Base-by-base conservation (phyloP, 2,113 vertebrate species). In the Chitala chitala region DNA sequence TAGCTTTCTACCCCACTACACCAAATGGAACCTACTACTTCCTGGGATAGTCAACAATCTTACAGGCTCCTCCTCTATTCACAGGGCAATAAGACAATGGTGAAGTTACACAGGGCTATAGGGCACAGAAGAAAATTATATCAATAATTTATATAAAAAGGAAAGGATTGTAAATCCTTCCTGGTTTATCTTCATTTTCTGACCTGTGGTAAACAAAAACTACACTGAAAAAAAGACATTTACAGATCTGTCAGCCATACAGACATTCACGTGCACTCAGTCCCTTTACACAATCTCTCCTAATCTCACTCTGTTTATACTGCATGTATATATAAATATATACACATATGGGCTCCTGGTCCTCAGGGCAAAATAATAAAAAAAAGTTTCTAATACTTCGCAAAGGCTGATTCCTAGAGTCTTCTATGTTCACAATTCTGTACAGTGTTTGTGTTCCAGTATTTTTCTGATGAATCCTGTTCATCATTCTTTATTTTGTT, bases 381-480 rank as follows among this genome's bases (percentile, higher is more conserved):
- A 38, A 56, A 55, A 66, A 55, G 24, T 40, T 69, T 44, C 29
- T n/a, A 65, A 78, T 36, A 70, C 72, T 71, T 46, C 71, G 77
- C 58, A 77, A 77, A 72, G 65, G 74, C 78, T 55, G 81, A 75
- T 82, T 71, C 59, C 63, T 82, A 71, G 74, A 77, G 55, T 78
- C 76, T 55, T 26, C 74, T 73, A 31, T 63, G 12, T n/a, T 70
- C 44, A 76, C 76, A 40, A 72, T 66, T 76, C 68, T 79, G 69
- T 69, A 72, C 29, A 70, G 40, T 6, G 29, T 69, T 51, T 12
- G 31, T 50, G 51, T 77, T 44, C 69, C 59, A 55, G 4, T 70
- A 26, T 54, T 13, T 53, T 79, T 75, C 44, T 74, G 92, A 92
- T 92, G 89, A 89, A 87, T 86, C 92, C 90, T 69, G 92, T 89